Conservation (phyloP, 2,888 invertebrate genomes). For the Ornithoptera alexandrae region DNA sequence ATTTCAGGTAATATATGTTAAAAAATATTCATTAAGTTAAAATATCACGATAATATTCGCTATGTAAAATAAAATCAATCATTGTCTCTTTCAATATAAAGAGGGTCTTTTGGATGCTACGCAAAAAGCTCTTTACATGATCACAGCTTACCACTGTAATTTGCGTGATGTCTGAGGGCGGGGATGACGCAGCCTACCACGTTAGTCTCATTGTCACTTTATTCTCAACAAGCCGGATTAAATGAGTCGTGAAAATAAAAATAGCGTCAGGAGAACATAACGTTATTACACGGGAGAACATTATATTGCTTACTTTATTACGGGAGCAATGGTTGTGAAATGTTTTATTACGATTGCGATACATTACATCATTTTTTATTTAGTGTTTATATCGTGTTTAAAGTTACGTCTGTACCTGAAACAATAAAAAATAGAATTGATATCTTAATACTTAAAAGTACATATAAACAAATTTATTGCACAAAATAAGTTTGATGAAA, state of each 20-base stretch:
- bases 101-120: slow-evolving; percentile 30
- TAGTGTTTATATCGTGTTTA: no score
- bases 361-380: background rate
- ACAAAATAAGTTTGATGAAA: no score
- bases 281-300: slow-evolving; percentile 5
- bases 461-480: no score
- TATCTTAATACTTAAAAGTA: no score
- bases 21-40: no score
- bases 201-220: slow-evolving; percentile 52
- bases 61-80: slow-evolving; percentile 18
- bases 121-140: slow-evolving; percentile 46
- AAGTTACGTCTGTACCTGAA: no score
- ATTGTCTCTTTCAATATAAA: slow-evolving; percentile 8
- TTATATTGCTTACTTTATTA: slow-evolving; percentile 2
- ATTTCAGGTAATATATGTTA: no score
- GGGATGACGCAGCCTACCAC: slow-evolving; percentile 38
- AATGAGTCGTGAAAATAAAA: slow-evolving; percentile 45
- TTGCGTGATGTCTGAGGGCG: slow-evolving; percentile 42
- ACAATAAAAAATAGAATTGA: no score
- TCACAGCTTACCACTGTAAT: slow-evolving; percentile 50
- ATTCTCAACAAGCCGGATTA: slow-evolving; percentile 58
- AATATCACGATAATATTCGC: no score
- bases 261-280: slow-evolving; percentile 15
- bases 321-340: background rate
- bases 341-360: background rate